phyloP scores from a whole-genome alignment of 2,888 invertebrate genomes.

The Xestia ashworthii region DNA sequence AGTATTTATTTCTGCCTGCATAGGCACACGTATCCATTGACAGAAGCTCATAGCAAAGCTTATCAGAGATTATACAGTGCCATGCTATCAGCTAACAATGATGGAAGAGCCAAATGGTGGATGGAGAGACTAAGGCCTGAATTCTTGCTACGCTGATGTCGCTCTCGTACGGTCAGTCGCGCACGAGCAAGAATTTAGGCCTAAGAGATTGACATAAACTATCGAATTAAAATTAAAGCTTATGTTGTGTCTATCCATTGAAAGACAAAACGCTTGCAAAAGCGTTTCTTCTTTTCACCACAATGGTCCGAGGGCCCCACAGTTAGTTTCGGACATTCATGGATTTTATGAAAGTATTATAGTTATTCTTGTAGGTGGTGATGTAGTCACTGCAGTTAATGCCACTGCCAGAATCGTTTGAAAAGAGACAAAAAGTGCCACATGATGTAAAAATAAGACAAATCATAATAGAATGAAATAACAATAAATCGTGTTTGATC shows the following conservation, averaged over 20 bases:
- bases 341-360: neutral
- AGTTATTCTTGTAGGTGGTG: neutral
- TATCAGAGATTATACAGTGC: neutral
- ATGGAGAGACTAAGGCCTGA: neutral
- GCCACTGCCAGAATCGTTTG: neutral
- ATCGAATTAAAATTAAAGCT: neutral
- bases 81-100: neutral
- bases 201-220: neutral
- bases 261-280: neutral
- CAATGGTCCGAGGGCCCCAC: neutral
- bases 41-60: neutral
- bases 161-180: too few relatives aligned
- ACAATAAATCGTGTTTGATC: constrained; percentile 59
- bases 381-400: neutral
- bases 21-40: neutral
- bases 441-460: neutral
- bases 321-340: neutral
- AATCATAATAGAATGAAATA: constrained; percentile 32
- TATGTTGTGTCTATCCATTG: neutral
- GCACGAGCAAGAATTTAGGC: too few relatives aligned
- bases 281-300: neutral
- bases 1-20: neutral
- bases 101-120: neutral
- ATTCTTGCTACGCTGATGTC: too few relatives aligned
- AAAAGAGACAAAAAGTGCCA: neutral